Conservation (phyloP, 1,140 invertebrate genomes). For the Dryas iulia region DNA sequence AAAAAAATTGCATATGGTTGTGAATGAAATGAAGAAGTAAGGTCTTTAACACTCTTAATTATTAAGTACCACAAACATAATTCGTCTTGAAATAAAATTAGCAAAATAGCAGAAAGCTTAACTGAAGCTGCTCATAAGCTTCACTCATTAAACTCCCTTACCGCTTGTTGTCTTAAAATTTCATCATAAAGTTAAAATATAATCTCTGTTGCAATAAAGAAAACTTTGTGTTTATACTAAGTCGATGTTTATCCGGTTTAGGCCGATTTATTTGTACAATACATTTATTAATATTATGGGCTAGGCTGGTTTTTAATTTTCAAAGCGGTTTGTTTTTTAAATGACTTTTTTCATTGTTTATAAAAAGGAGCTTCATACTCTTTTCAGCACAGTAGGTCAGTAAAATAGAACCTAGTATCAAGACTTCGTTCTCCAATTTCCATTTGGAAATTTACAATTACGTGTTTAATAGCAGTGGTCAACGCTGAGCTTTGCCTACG, state of each 20-base stretch:
- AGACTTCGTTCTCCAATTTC: too few relatives aligned
- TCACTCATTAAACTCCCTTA: background rate
- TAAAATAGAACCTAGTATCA: too few relatives aligned
- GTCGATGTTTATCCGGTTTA: background rate
- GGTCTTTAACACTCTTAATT: background rate
- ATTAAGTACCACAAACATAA: background rate
- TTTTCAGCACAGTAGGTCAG: too few relatives aligned
- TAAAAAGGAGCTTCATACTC: too few relatives aligned
- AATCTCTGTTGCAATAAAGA: background rate
- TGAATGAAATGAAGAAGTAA: too few relatives aligned
- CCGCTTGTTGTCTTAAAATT: background rate
- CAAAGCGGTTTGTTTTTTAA: too few relatives aligned
- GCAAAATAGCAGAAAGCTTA: background rate
- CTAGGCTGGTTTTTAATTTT: too few relatives aligned
- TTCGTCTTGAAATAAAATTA: background rate
- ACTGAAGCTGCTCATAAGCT: constrained; percentile 4
- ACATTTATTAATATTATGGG: background rate
- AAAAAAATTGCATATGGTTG: too few relatives aligned
- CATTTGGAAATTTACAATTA: too few relatives aligned
- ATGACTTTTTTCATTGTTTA: too few relatives aligned
- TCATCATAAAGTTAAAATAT: background rate
- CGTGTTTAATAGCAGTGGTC: too few relatives aligned
- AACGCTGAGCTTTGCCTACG: too few relatives aligned
- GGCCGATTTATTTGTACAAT: background rate
- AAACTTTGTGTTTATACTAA: background rate